Conservation (phyloP, 1,140 invertebrate species). For the Parapsyche elsis region DNA sequence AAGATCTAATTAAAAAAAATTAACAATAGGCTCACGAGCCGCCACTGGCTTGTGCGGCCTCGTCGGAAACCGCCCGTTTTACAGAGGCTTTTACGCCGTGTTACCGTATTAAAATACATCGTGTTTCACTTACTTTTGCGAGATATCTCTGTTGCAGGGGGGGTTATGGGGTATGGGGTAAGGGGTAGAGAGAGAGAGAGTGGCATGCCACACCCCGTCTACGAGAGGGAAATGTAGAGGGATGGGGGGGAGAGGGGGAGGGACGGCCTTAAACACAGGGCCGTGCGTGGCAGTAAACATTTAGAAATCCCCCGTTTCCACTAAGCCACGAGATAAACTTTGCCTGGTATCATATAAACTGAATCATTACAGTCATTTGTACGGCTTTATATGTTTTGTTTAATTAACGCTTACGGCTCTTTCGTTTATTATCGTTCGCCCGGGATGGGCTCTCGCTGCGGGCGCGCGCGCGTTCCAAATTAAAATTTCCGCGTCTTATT, state of each 20-base stretch:
- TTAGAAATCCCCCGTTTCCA: constrained; percentile 51
- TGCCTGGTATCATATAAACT: constrained; percentile 49
- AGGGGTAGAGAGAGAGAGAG: background rate
- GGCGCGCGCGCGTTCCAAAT: constrained; percentile 1
- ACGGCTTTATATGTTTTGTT: constrained; percentile 52
- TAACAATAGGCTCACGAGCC: background rate
- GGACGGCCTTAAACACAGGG: background rate
- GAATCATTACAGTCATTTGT: constrained; percentile 53
- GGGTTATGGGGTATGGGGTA: background rate
- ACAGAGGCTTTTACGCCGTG: constrained; percentile 51
- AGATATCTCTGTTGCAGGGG: constrained; percentile 33
- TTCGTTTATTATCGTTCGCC: constrained; percentile 22
- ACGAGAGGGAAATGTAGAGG: constrained; percentile 10
- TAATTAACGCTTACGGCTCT: constrained; percentile 49
- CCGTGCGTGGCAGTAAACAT: constrained; percentile 47
- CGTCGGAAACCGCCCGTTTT: constrained; percentile 31
- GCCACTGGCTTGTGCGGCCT: background rate
- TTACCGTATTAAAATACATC: constrained; percentile 55
- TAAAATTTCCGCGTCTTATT: background rate
- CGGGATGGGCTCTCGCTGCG: no score
- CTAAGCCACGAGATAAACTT: constrained; percentile 52
- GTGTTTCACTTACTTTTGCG: constrained; percentile 54
- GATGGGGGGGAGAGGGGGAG: background rate
- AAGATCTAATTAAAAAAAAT: background rate
- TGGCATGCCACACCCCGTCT: constrained; percentile 27